Base-by-base conservation (phyloP, 2,888 invertebrate species). In the Frankliniella fusca region DNA sequence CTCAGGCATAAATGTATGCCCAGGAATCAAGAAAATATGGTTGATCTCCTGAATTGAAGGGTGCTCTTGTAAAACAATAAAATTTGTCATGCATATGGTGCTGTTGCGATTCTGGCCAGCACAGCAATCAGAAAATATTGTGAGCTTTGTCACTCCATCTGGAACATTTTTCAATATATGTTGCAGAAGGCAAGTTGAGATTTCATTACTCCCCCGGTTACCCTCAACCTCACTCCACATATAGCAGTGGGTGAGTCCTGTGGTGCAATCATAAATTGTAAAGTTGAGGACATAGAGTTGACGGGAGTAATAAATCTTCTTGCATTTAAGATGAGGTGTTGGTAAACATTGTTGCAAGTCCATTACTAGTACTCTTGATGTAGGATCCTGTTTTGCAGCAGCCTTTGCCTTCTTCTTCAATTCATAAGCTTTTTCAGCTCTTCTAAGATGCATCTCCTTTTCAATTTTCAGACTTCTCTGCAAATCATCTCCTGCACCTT, bases 171-270 rank as follows among this genome's bases (percentile, higher is more conserved):
- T 2, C 1, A n/a, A 8, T 3, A 65, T 65, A n/a, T 65, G 20
- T n/a, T 65, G 1, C 79, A 61, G 83, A 80, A 84, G 83, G 83
- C 83, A 84, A 38, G 84, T 82, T 20, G 82, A 83, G 18, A 84
- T 84, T 27, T 84, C 84, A 81, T 83, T 84, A 23, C 70, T 81
- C 20, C 85, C 84, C 81, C 84, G 79, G 48, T 81, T 83, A n/a
- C 80, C 84, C 48, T 84, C 65, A 23, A 76, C 79, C 23, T 83
- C 83, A 81, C 54, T 61, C 82, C 84, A 83, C 48, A 83, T 80
- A 65, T 81, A 84, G 76, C 79, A 82, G 50, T 3, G 27, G 20
- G 82, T 48, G 27, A 65, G 15, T 61, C 28, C 27, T 50, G 80
- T 76, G 23, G 28, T 28, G 11, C 65, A 23, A 5, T 84, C 80